phyloP scores from a whole-genome alignment of 2,797 vertebrate species.

The Sternarchorhynchus goeldii region DNA sequence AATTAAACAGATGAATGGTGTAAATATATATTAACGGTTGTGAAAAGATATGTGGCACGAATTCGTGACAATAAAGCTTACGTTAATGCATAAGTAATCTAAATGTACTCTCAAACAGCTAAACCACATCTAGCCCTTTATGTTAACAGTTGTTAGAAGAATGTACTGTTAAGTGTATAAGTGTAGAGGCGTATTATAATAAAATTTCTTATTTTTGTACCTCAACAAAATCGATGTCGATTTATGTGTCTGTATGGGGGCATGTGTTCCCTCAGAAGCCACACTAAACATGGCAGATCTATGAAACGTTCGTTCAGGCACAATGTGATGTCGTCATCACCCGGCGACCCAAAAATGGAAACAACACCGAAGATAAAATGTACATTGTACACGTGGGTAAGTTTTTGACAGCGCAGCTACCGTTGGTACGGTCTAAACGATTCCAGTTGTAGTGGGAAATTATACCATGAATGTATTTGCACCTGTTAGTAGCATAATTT shows the following conservation, averaged over 20 bases:
- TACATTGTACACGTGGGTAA: slow-evolving; percentile 75
- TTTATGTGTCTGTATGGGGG: slow-evolving; percentile 49
- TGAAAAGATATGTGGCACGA: slow-evolving; percentile 24
- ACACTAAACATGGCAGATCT: slow-evolving; percentile 26
- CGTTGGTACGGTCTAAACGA: background rate
- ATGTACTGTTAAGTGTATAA: slow-evolving; percentile 48
- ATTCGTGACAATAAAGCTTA: slow-evolving; percentile 8
- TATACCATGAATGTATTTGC: no score
- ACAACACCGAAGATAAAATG: slow-evolving; percentile 46
- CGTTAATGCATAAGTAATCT: background rate
- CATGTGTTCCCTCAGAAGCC: slow-evolving; percentile 35
- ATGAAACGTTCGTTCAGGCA: background rate
- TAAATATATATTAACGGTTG: slow-evolving; percentile 30
- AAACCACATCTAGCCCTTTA: background rate
- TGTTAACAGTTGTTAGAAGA: slow-evolving; percentile 6
- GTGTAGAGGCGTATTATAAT: slow-evolving; percentile 59
- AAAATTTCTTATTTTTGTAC: slow-evolving; percentile 76
- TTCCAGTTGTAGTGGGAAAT: no score
- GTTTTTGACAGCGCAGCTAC: slow-evolving; percentile 44
- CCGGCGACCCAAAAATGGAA: slow-evolving; percentile 58
- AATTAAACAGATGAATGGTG: slow-evolving; percentile 12
- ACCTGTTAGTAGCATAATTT: no score
- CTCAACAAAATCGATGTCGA: slow-evolving; percentile 59
- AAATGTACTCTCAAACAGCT: background rate
- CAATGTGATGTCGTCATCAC: slow-evolving; percentile 33